phyloP scores from a whole-genome alignment of 2,888 invertebrate species.

The Orthosia gothica region DNA sequence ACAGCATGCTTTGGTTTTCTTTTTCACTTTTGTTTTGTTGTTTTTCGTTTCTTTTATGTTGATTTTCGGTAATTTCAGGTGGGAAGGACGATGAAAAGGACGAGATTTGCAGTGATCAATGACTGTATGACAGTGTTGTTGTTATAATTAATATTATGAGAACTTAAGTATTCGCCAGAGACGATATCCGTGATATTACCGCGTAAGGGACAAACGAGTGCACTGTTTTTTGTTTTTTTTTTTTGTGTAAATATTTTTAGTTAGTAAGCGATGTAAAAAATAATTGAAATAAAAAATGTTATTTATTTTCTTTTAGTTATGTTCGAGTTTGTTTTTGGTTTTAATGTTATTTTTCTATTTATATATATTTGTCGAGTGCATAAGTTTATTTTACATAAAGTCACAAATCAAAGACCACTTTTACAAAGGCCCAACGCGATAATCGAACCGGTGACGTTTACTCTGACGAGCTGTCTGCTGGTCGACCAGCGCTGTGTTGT shows the following conservation, averaged over 20 bases:
- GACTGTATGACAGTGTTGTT: constrained; percentile 83
- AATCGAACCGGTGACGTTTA: constrained; percentile 3
- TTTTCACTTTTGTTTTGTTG: constrained; percentile 71
- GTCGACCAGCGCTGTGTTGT: neutral
- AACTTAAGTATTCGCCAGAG: constrained; percentile 83
- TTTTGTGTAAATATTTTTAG: constrained; percentile 87
- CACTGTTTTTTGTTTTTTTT: constrained; percentile 65
- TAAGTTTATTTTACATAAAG: neutral
- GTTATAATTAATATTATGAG: constrained; percentile 72
- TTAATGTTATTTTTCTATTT: constrained; percentile 55
- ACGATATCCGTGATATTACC: constrained; percentile 91
- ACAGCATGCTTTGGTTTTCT: constrained; percentile 67
- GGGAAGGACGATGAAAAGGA: constrained; percentile 89
- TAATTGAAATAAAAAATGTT: constrained; percentile 83
- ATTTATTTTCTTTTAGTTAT: constrained; percentile 80
- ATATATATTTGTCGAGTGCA: constrained; percentile 15
- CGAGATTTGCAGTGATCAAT: constrained; percentile 87
- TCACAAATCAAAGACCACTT: neutral
- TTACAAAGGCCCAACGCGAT: neutral
- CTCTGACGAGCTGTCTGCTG: constrained; percentile 4
- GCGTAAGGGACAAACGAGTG: constrained; percentile 85
- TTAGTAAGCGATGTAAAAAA: constrained; percentile 83
- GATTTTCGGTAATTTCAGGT: constrained; percentile 89
- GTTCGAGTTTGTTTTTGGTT: constrained; percentile 74
- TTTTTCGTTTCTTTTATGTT: constrained; percentile 83